Conservation (phyloP, 2,113 vertebrate genomes). For the Actenoides lindsayi region DNA sequence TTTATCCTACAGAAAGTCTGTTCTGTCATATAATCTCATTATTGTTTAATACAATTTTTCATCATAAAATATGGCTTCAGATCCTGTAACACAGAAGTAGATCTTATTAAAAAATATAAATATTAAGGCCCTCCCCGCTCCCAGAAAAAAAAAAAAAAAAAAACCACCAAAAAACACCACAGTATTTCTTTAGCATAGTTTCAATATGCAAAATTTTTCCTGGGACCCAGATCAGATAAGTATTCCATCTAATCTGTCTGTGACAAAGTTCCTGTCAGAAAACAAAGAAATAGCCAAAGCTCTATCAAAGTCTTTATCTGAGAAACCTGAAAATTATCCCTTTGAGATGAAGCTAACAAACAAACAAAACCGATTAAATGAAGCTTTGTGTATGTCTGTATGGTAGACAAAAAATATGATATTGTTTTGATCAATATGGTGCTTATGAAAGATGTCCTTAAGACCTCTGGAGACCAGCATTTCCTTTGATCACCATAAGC, state of each 20-base stretch:
- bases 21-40: neutral
- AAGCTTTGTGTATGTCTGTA: neutral
- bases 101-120: neutral
- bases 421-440: neutral
- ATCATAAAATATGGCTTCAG: neutral
- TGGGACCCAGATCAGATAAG: neutral
- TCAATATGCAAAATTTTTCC: neutral
- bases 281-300: neutral
- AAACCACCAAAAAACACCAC: neutral
- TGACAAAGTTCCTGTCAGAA: neutral
- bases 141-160: rapidly evolving
- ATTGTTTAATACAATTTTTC: neutral
- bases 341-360: neutral
- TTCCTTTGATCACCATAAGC: neutral
- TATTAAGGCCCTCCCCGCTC: rapidly evolving
- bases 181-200: neutral
- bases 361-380: neutral
- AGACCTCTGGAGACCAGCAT: neutral
- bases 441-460: neutral
- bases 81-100: neutral
- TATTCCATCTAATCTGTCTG: neutral
- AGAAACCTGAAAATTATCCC: neutral
- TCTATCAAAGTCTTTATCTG: neutral
- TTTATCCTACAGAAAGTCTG: neutral
- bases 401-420: neutral